phyloP scores from a whole-genome alignment of 2,888 invertebrate species.

The Yponomeuta sedellus region DNA sequence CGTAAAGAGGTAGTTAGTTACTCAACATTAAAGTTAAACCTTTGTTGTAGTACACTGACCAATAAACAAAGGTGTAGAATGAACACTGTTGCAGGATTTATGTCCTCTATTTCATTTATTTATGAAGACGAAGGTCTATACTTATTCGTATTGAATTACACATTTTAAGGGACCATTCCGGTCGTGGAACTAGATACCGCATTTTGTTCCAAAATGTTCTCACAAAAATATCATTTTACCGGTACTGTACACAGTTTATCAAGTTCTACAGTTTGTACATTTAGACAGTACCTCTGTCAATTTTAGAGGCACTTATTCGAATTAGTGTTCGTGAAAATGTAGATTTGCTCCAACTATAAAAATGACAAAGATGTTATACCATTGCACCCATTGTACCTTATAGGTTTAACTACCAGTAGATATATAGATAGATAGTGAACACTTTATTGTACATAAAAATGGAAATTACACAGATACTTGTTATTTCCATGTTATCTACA shows the following conservation, averaged over 20 bases:
- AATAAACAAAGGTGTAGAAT: not conserved
- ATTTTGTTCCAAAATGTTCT: not conserved
- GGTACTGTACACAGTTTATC: not conserved
- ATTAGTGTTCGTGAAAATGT: too few relatives aligned
- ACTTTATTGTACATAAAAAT: too few relatives aligned
- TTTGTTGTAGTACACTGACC: not conserved
- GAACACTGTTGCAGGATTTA: not conserved
- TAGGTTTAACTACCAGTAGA: too few relatives aligned
- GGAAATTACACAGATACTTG: too few relatives aligned
- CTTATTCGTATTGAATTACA: conserved; percentile 1
- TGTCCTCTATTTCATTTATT: not conserved
- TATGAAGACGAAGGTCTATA: not conserved
- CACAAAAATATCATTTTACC: not conserved
- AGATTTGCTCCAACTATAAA: too few relatives aligned
- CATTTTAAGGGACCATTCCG: not conserved
- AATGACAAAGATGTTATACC: too few relatives aligned
- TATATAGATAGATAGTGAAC: too few relatives aligned
- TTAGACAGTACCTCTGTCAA: not conserved
- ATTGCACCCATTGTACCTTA: too few relatives aligned
- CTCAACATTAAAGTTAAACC: not conserved
- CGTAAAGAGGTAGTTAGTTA: not conserved
- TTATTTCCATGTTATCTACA: too few relatives aligned
- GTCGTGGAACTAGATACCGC: not conserved
- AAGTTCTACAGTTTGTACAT: not conserved
- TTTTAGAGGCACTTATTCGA: too few relatives aligned